Conservation (phyloP, 2,113 vertebrate genomes). For the Piprites chloris region DNA sequence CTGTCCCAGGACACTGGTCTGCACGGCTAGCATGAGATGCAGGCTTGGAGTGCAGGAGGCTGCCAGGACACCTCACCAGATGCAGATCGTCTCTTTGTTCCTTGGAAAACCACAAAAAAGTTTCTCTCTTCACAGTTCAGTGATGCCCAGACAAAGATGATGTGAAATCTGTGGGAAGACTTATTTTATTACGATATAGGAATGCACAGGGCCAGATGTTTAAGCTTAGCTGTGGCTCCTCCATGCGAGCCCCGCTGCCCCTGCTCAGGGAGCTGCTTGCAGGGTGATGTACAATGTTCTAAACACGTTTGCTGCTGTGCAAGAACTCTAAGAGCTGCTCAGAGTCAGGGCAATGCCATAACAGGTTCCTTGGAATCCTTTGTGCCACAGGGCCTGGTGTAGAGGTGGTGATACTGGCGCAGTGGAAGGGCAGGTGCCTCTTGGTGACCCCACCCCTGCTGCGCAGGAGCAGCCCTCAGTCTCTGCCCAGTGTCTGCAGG, state of each 20-base stretch:
- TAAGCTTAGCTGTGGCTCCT: not conserved
- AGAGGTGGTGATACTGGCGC: accelerated
- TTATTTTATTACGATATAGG: slow-evolving; percentile 52
- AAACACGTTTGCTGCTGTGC: accelerated
- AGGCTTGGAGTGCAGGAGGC: not conserved
- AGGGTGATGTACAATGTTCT: not conserved
- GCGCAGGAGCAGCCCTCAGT: not conserved
- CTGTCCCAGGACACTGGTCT: not conserved
- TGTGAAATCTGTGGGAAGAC: slow-evolving; percentile 50
- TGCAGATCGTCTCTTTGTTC: slow-evolving; percentile 37
- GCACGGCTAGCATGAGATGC: not conserved
- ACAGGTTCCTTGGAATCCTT: not conserved
- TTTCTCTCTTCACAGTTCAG: slow-evolving; percentile 44
- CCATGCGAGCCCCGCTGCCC: not conserved
- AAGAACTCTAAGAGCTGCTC: not conserved
- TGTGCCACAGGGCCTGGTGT: accelerated
- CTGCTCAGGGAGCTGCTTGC: not conserved
- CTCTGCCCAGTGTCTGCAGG: not conserved
- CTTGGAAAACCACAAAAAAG: slow-evolving; percentile 40
- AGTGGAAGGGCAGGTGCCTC: not conserved
- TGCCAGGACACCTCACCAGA: slow-evolving; percentile 64
- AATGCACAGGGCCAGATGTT: slow-evolving; percentile 58
- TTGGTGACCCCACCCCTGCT: accelerated
- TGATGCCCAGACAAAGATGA: slow-evolving; percentile 48
- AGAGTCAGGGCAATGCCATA: accelerated